Evolutionary conservation across 2,113 vertebrate genomes (phyloP), one percentile per base, ranked within the genome.

Genomic region (Etheostoma spectabile): DNA sequence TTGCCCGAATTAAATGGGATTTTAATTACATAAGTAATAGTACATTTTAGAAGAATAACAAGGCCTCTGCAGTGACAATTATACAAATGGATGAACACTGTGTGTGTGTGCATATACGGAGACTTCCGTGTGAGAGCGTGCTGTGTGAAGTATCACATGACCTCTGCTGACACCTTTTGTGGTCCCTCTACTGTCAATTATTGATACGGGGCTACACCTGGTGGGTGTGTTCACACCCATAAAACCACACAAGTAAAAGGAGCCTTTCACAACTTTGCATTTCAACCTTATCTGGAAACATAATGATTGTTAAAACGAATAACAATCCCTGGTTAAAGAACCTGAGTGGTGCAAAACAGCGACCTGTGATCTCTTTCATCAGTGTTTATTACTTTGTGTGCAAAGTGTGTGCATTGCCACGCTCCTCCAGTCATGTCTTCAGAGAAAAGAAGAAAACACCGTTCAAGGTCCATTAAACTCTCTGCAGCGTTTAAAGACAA

Each of bases 181-280:
- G 30, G 30, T 53, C 65, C 24, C 30, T 30, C 16, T 48, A 49
- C 71, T 65, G 68, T 89, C 56, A 89, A 83, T 91, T 81, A 90
- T 85, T 89, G 35, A 93, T 87, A 5, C 8, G n/a, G 55, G 65
- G 56, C 66, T 55, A 22, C 77, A 82, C 82, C 80, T 87, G 72
- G 62, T 48, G 7, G 33, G 18, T 57, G 69, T 57, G 64, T 67
- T 59, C 35, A 88, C 76, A 3, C 24, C 64, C 13, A 56, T 49
- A 48, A 56, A n/a, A 46, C 52, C 55, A 59, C 56, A 61, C 35
- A 83, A 2, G 8, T 51, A 35, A 62, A 62, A 79, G 48, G 22
- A 1, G 18, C 10, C 57, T 75, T 76, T 81, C 56, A 62, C 57
- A 69, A 86, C 71, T 80, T 60, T 80, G 55, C 35, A 52, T 64